A percentile compares a stretch with the other conserved stretches of the same genome.
phyloP scores from a whole-genome alignment of 2,888 invertebrate genomes.

The Tolmerus cingulatus region DNA sequence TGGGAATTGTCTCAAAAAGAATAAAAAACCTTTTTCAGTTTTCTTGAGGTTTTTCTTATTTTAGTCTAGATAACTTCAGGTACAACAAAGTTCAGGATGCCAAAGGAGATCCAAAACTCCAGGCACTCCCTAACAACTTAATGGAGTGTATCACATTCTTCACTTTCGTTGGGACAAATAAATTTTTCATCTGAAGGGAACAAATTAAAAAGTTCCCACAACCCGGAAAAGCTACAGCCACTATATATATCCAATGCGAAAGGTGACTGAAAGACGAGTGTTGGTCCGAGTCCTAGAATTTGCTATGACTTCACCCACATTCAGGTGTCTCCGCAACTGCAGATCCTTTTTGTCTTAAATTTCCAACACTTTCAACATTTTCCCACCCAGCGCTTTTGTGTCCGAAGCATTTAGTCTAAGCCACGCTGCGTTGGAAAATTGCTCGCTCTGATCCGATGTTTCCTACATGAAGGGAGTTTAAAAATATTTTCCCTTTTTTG shows the following conservation, averaged over 20 bases:
- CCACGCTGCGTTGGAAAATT: not conserved
- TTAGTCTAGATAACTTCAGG: not conserved
- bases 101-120: not conserved
- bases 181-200: not conserved
- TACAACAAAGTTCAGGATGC: not conserved
- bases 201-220: slow-evolving; percentile 7
- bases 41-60: not conserved
- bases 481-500: not conserved
- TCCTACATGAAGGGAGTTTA: not conserved
- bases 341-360: not conserved
- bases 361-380: not conserved
- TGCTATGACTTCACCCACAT: not conserved
- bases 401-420: not conserved
- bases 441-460: not conserved
- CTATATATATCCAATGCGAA: not conserved
- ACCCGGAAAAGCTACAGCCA: not conserved
- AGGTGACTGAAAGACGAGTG: not conserved
- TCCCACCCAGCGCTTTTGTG: not conserved
- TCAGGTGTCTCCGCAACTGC: not conserved
- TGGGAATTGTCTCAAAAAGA: not conserved
- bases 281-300: not conserved
- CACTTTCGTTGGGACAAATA: slow-evolving; percentile 1
- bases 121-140: slow-evolving; percentile 6
- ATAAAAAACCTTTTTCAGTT: not conserved
- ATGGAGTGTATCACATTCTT: slow-evolving; percentile 26